Percentiles rank a stretch among this genome's conserved stretches.
These are phyloP conservation scores for Brienomyrus longianalis DNA, from an alignment of 2,113 vertebrate species.

Conservation along the genomic window DNA sequence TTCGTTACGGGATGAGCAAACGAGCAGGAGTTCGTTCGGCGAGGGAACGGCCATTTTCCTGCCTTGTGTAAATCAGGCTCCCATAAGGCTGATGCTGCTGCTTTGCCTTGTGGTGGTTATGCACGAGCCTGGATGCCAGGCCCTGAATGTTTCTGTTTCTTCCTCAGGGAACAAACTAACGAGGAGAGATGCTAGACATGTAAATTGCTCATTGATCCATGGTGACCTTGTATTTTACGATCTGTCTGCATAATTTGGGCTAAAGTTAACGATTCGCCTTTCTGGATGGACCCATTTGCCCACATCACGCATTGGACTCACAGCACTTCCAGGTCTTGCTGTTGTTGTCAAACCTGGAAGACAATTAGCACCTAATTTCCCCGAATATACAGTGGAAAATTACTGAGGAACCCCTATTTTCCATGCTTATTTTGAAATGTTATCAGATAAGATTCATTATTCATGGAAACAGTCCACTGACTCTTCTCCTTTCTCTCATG, in stretches of 20 bases:
- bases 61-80: neutral
- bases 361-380: neutral
- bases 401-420: conserved; percentile 23
- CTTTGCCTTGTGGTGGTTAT: neutral
- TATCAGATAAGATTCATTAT: conserved; percentile 22
- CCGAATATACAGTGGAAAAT: neutral
- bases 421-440: conserved; percentile 24
- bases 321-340: neutral
- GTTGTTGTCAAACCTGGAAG: neutral
- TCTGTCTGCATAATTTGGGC: neutral
- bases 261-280: neutral
- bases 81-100: neutral
- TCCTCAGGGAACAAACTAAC: neutral
- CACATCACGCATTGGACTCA: neutral
- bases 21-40: neutral
- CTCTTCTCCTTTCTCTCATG: neutral
- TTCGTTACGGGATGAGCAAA: neutral
- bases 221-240: neutral
- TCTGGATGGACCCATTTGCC: neutral
- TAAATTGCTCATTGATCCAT: neutral
- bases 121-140: neutral
- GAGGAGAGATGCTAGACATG: neutral
- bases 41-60: neutral
- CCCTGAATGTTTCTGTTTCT: neutral
- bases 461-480: neutral